Evolutionary conservation across 1,140 invertebrate genomes (phyloP).

Genomic region (Mactra quadrangularis): DNA sequence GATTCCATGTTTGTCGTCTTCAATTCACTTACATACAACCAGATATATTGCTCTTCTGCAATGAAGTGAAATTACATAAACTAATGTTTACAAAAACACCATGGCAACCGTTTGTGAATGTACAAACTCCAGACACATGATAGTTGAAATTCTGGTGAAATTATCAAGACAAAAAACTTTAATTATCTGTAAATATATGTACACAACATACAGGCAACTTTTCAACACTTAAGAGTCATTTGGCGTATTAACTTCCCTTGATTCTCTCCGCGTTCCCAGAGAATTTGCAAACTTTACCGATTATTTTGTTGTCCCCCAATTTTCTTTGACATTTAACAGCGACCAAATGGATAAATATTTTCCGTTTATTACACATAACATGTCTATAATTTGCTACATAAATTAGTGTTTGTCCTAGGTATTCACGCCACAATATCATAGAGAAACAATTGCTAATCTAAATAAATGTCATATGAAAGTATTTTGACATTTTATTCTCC

Average conservation of each 20-base stretch:
- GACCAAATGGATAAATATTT: conserved; percentile 46
- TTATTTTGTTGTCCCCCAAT: conserved; percentile 42
- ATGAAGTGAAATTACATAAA: too few species aligned
- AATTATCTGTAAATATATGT: too few species aligned
- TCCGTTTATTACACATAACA: conserved; percentile 23
- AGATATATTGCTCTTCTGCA: too few species aligned
- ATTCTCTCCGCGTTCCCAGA: conserved; percentile 5
- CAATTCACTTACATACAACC: too few species aligned
- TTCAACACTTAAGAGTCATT: background rate
- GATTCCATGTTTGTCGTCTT: too few species aligned
- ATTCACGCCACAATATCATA: conserved; percentile 40
- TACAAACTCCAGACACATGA: too few species aligned
- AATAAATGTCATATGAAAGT: conserved; percentile 17
- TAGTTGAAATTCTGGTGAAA: too few species aligned
- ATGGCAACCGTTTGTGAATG: too few species aligned
- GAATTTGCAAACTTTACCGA: conserved; percentile 44
- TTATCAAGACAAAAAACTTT: too few species aligned
- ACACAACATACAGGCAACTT: too few species aligned
- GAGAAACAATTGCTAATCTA: background rate
- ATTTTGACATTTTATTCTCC: too few species aligned
- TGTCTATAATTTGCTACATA: conserved; percentile 4
- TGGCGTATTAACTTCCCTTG: conserved; percentile 21
- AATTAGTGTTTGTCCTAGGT: conserved; percentile 2
- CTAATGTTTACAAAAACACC: too few species aligned
- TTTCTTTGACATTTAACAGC: conserved; percentile 30